These are phyloP conservation scores for Xestia sexstrigata DNA, from an alignment of 2,888 invertebrate genomes.

Conservation along the genomic window DNA sequence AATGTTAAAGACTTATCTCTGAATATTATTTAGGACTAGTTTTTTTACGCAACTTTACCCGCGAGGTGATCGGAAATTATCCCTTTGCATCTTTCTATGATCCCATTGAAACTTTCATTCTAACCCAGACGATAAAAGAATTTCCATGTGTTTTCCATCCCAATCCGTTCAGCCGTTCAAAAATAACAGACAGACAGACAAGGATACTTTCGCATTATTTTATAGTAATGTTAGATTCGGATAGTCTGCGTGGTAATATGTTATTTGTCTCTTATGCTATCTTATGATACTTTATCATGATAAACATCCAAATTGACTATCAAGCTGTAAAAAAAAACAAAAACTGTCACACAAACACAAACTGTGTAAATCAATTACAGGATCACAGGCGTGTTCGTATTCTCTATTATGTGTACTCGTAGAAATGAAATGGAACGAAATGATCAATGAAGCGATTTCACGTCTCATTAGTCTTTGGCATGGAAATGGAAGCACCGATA, in stretches of 20 bases:
- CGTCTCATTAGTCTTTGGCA: conserved; percentile 2
- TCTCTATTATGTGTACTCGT: neutral
- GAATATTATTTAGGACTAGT: neutral
- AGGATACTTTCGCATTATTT: neutral
- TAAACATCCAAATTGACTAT: neutral
- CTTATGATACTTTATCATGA: no score
- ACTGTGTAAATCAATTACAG: neutral
- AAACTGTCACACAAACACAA: no score
- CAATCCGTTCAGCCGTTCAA: neutral
- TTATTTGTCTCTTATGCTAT: no score
- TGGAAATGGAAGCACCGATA: neutral
- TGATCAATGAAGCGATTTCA: conserved; percentile 16
- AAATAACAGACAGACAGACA: neutral
- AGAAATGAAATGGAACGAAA: neutral
- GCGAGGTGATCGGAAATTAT: neutral
- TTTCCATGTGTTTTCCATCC: neutral
- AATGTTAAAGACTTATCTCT: neutral
- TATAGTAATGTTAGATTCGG: neutral
- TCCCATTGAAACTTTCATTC: neutral
- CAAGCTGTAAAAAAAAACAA: neutral
- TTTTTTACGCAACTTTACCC: neutral
- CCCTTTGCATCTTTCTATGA: neutral
- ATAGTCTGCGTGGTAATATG: neutral
- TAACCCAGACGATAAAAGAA: neutral
- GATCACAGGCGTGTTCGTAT: neutral